These are phyloP conservation scores for Fragum whitleyi DNA, from an alignment of 2,888 invertebrate genomes.

Conservation along the genomic window DNA sequence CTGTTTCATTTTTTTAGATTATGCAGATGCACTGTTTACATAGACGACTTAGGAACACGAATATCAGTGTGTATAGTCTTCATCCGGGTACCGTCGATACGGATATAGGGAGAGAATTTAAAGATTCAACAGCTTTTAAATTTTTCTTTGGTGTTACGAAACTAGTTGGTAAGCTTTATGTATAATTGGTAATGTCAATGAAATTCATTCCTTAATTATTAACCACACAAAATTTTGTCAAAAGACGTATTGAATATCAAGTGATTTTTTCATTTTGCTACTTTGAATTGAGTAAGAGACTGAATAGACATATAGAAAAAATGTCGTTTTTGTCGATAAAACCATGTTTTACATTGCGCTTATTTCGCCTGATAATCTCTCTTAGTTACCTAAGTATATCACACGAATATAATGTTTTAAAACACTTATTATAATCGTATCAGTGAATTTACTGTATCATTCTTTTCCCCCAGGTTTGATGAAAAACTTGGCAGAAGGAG, in stretches of 20 bases:
- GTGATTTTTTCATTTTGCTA: background rate
- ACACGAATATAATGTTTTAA: too few species aligned
- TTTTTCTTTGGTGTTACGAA: conserved; percentile 29
- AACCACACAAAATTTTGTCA: too few species aligned
- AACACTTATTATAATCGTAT: too few species aligned
- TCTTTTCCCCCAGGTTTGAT: conserved; percentile 38
- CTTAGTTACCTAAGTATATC: too few species aligned
- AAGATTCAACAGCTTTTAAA: conserved; percentile 43
- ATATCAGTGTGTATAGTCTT: conserved; percentile 62
- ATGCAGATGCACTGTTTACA: conserved; percentile 72
- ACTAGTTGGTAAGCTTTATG: conserved; percentile 42
- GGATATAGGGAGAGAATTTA: conserved; percentile 65
- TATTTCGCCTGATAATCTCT: too few species aligned
- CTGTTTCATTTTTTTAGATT: conserved; percentile 60
- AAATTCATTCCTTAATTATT: too few species aligned
- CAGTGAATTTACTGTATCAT: too few species aligned
- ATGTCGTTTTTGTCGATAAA: too few species aligned
- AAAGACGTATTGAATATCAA: background rate
- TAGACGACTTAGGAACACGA: conserved; percentile 59
- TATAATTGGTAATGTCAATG: too few species aligned
- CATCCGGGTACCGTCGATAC: conserved; percentile 73
- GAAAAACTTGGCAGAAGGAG: conserved; percentile 51
- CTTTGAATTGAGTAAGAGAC: too few species aligned
- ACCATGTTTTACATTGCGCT: too few species aligned
- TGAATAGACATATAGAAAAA: too few species aligned